These are phyloP conservation scores for Agrochola macilenta DNA, from an alignment of 2,888 invertebrate species.

Conservation along the genomic window DNA sequence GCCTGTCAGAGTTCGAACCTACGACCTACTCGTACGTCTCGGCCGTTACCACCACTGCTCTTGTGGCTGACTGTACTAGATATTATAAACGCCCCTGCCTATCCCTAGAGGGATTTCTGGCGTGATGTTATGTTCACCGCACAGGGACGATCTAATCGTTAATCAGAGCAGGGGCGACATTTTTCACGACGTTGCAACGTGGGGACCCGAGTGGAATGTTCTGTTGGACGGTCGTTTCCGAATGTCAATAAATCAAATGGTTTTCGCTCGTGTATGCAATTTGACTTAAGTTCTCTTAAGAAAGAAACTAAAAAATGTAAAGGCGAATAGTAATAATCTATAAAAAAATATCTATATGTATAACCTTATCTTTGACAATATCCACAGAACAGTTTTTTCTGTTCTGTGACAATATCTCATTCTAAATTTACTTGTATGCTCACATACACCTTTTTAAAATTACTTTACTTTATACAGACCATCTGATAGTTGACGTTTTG, in stretches of 20 bases:
- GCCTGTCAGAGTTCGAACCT: too few relatives aligned
- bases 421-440: too few relatives aligned
- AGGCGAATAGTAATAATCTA: background rate
- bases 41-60: too few relatives aligned
- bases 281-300: conserved; percentile 9
- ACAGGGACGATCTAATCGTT: conserved; percentile 26
- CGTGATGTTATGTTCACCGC: conserved; percentile 15
- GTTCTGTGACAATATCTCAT: too few relatives aligned
- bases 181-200: conserved; percentile 38
- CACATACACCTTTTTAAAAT: too few relatives aligned
- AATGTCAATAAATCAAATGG: conserved; percentile 37
- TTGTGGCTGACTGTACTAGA: background rate
- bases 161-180: conserved; percentile 40
- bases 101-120: background rate
- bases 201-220: conserved; percentile 27
- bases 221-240: background rate
- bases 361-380: too few relatives aligned
- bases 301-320: background rate
- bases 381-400: too few relatives aligned
- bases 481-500: too few relatives aligned
- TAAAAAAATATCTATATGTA: too few relatives aligned
- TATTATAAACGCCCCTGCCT: background rate
- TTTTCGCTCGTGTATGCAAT: conserved; percentile 22
- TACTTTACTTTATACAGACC: too few relatives aligned
- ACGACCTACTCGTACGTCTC: too few relatives aligned